Evolutionary conservation across 2,113 vertebrate genomes (phyloP).

Genomic region (Sceloporus tristichus): DNA sequence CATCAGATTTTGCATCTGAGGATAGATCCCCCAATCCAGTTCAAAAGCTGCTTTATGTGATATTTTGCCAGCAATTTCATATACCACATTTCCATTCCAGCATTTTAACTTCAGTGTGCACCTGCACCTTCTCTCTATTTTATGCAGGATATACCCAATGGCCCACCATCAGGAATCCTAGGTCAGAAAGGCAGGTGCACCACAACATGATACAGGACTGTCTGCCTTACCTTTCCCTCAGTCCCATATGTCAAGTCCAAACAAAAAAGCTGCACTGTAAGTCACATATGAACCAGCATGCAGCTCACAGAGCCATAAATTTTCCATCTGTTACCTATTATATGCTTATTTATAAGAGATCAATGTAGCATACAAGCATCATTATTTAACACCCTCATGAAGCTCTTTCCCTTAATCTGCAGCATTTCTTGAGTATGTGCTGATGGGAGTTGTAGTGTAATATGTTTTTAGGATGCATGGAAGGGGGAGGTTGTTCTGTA

Average conservation of each 20-base stretch:
- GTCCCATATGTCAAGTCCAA: not conserved
- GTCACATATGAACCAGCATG: not conserved
- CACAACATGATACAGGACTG: not conserved
- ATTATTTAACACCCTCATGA: not conserved
- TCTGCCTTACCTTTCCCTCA: not conserved
- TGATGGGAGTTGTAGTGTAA: not conserved
- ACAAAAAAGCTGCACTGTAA: not conserved
- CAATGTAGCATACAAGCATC: not conserved
- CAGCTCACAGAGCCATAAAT: slow-evolving; percentile 5
- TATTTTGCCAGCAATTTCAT: not conserved
- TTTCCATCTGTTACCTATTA: slow-evolving; percentile 16
- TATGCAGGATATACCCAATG: not conserved
- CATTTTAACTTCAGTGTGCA: not conserved
- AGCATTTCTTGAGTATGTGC: not conserved
- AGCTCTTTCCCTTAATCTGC: too few relatives aligned
- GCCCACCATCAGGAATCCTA: not conserved
- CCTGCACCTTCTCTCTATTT: not conserved
- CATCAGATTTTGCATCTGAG: not conserved
- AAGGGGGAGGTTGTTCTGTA: too few relatives aligned
- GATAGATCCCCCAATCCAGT: not conserved
- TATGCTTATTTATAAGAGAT: not conserved
- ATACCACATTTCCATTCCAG: not conserved
- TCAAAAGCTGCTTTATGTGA: not conserved
- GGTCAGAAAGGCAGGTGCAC: not conserved
- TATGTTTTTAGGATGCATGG: not conserved